phyloP scores from a whole-genome alignment of 2,797 vertebrate genomes.

The Nyctibius grandis region DNA sequence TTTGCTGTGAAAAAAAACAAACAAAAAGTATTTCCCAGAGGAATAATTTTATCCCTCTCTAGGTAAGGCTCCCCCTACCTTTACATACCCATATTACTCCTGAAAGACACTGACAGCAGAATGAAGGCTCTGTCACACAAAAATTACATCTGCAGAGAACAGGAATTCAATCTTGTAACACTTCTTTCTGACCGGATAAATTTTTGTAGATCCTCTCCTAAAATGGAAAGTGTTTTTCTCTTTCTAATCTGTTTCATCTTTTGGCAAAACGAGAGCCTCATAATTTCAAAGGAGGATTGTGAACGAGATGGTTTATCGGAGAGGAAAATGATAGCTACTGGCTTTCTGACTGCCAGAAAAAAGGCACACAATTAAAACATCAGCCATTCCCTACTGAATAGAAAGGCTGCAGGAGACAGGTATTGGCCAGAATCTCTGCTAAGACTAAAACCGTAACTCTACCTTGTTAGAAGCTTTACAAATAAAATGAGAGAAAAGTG shows the following conservation, averaged over 20 bases:
- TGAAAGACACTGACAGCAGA: conserved; percentile 40
- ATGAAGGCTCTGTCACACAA: conserved; percentile 32
- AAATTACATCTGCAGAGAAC: conserved; percentile 2
- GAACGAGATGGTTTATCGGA: not conserved
- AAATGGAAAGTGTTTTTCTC: not conserved
- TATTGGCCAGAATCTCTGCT: not conserved
- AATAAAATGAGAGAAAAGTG: not conserved
- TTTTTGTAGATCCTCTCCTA: not conserved
- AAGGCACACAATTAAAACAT: not conserved
- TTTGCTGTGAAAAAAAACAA: conserved; percentile 20
- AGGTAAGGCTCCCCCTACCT: not conserved
- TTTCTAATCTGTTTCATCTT: not conserved
- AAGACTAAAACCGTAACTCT: not conserved
- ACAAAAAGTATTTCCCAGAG: not conserved
- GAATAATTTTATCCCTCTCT: not conserved
- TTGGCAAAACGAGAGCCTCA: not conserved
- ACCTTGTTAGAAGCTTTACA: not conserved
- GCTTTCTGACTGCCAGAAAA: not conserved
- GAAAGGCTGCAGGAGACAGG: not conserved
- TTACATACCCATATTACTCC: not conserved
- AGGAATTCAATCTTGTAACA: conserved; percentile 43
- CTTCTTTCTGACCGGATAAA: not conserved
- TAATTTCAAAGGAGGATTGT: not conserved
- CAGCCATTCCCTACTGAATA: not conserved
- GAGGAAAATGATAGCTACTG: not conserved